These are phyloP conservation scores for Apamea epomidion DNA, from an alignment of 2,888 invertebrate species.

Conservation along the genomic window DNA sequence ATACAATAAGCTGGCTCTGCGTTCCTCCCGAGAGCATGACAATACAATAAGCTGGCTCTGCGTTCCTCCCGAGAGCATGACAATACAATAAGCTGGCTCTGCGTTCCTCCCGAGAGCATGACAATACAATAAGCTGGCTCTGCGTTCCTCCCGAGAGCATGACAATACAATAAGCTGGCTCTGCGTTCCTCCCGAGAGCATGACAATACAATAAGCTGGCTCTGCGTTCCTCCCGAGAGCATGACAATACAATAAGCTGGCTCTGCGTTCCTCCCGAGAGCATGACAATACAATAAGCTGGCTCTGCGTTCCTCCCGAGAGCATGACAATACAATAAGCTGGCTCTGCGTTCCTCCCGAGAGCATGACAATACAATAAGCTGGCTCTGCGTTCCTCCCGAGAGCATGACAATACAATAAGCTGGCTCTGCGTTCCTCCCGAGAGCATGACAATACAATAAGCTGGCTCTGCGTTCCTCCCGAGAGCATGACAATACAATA, in stretches of 20 bases:
- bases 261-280: slow-evolving; percentile 56
- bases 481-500: slow-evolving; percentile 73
- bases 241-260: slow-evolving; percentile 72
- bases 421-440: slow-evolving; percentile 54
- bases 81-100: slow-evolving; percentile 70
- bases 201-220: slow-evolving; percentile 71
- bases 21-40: slow-evolving; percentile 61
- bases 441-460: slow-evolving; percentile 74
- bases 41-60: slow-evolving; percentile 69
- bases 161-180: slow-evolving; percentile 71
- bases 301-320: slow-evolving; percentile 57
- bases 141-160: slow-evolving; percentile 56
- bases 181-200: slow-evolving; percentile 56
- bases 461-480: slow-evolving; percentile 56
- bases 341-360: slow-evolving; percentile 57
- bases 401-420: slow-evolving; percentile 74
- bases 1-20: slow-evolving; percentile 69
- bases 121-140: slow-evolving; percentile 71
- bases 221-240: slow-evolving; percentile 56
- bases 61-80: slow-evolving; percentile 58
- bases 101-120: slow-evolving; percentile 57
- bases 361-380: slow-evolving; percentile 73
- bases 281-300: slow-evolving; percentile 72
- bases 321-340: slow-evolving; percentile 73
- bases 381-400: slow-evolving; percentile 54